These are phyloP conservation scores for Drosophila pseudotakahashii DNA, from an alignment of 2,888 invertebrate genomes.

Conservation along the genomic window DNA sequence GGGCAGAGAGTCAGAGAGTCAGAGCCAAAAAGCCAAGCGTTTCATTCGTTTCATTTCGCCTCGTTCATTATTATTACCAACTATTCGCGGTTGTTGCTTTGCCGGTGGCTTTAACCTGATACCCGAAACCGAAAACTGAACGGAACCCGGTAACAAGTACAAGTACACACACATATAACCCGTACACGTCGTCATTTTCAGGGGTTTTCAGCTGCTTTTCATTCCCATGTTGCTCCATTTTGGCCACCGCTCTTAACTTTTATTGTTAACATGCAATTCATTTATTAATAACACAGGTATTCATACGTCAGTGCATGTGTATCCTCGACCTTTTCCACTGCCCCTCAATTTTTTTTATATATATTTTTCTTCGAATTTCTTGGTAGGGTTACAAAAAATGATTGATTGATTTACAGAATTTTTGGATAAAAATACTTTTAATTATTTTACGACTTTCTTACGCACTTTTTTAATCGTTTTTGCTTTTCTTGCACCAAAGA, in stretches of 20 bases:
- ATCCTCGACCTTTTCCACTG: not conserved
- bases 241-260: slow-evolving; percentile 62
- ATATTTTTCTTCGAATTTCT: not conserved
- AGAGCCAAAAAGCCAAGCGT: slow-evolving; percentile 57
- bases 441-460: not conserved
- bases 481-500: slow-evolving; percentile 13
- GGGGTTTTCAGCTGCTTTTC: slow-evolving; percentile 68
- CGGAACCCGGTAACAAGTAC: slow-evolving; percentile 51
- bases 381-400: not conserved
- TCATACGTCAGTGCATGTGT: slow-evolving; percentile 62
- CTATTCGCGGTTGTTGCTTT: slow-evolving; percentile 65
- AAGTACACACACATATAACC: slow-evolving; percentile 1
- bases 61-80: slow-evolving; percentile 75
- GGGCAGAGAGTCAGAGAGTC: slow-evolving; percentile 23
- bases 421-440: not conserved
- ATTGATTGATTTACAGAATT: too few relatives aligned
- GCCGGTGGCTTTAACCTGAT: slow-evolving; percentile 65
- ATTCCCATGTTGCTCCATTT: slow-evolving; percentile 60
- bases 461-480: not conserved
- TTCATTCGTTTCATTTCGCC: slow-evolving; percentile 52
- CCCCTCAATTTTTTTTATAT: too few relatives aligned
- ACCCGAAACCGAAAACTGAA: slow-evolving; percentile 66
- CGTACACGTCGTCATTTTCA: slow-evolving; percentile 37
- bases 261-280: slow-evolving; percentile 78
- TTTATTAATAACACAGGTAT: slow-evolving; percentile 69